A percentile compares a stretch with the other conserved stretches of the same genome.
These are phyloP conservation scores for Stratiolaelaps scimitus DNA, from an alignment of 1,140 invertebrate genomes.

Conservation along the genomic window DNA sequence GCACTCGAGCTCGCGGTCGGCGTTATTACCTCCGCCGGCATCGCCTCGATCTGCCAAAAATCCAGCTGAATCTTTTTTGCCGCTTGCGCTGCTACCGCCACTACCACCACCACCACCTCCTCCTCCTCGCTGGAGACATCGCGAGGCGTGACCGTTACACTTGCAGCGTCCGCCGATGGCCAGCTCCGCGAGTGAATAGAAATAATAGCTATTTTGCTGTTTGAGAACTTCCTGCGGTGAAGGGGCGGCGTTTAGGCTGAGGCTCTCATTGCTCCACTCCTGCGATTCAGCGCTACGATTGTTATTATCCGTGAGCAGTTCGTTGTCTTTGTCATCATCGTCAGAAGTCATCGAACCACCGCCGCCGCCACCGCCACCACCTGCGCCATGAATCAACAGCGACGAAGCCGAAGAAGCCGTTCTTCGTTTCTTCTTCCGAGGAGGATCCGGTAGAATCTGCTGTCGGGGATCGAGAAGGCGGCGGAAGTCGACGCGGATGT, in stretches of 20 bases:
- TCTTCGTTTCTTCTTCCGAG: too few species aligned
- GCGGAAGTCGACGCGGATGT: slow-evolving; percentile 38
- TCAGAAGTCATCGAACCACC: too few species aligned
- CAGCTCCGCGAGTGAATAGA: slow-evolving; percentile 38
- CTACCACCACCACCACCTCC: background rate
- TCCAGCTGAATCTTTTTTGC: slow-evolving; percentile 34
- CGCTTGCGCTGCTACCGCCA: background rate
- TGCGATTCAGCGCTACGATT: too few species aligned
- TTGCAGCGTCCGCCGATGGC: slow-evolving; percentile 39
- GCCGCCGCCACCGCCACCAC: too few species aligned
- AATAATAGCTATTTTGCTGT: slow-evolving; percentile 35
- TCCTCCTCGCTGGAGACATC: slow-evolving; percentile 24
- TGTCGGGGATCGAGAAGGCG: slow-evolving; percentile 31
- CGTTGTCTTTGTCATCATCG: too few species aligned
- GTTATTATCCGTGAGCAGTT: too few species aligned
- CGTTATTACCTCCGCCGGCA: too few species aligned
- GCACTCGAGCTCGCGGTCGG: slow-evolving; percentile 63
- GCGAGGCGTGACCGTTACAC: slow-evolving; percentile 37
- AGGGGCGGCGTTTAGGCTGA: background rate
- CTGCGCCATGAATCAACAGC: too few species aligned
- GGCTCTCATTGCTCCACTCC: too few species aligned
- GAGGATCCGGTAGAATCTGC: background rate
- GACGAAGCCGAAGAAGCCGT: too few species aligned
- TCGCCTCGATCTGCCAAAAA: slow-evolving; percentile 35
- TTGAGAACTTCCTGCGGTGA: slow-evolving; percentile 5